Evolutionary conservation across 2,888 invertebrate genomes (phyloP).

Genomic region (Athalia circularis): DNA sequence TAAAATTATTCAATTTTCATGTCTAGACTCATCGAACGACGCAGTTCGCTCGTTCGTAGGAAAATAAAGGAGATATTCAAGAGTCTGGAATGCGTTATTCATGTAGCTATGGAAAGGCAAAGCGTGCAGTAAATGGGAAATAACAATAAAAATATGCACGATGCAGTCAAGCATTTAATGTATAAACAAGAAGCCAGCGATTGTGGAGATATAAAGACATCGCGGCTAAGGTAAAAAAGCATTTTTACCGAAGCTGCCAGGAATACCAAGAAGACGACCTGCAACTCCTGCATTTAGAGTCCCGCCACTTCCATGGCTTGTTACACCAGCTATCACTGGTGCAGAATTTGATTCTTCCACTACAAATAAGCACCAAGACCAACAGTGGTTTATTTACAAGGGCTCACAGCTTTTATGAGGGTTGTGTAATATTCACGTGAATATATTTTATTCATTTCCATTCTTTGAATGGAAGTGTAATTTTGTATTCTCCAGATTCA

Average conservation of each 20-base stretch:
- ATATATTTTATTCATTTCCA: not conserved
- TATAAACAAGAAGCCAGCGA: too few species aligned
- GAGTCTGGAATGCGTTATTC: too few species aligned
- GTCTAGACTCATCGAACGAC: too few species aligned
- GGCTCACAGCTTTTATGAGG: not conserved
- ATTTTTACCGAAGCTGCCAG: constrained; percentile 73
- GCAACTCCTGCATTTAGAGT: constrained; percentile 59
- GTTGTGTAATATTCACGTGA: not conserved
- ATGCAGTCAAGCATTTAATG: too few species aligned
- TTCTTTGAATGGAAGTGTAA: not conserved
- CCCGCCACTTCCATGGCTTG: constrained; percentile 62
- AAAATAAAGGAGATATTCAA: too few species aligned
- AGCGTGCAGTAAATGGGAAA: too few species aligned
- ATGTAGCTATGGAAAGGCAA: too few species aligned
- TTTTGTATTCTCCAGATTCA: too few species aligned
- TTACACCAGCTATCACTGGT: constrained; percentile 68
- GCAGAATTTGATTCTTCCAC: constrained; percentile 73
- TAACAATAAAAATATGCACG: too few species aligned
- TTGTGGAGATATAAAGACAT: too few species aligned
- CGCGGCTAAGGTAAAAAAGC: constrained; percentile 56
- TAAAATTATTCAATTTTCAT: not conserved
- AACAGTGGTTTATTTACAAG: not conserved
- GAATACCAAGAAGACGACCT: constrained; percentile 83
- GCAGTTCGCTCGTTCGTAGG: too few species aligned
- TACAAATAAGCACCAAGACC: constrained; percentile 59